A percentile compares a stretch with the other conserved stretches of the same genome.
Conservation (phyloP, 2,113 vertebrate genomes). For the Aptenodytes patagonicus region DNA sequence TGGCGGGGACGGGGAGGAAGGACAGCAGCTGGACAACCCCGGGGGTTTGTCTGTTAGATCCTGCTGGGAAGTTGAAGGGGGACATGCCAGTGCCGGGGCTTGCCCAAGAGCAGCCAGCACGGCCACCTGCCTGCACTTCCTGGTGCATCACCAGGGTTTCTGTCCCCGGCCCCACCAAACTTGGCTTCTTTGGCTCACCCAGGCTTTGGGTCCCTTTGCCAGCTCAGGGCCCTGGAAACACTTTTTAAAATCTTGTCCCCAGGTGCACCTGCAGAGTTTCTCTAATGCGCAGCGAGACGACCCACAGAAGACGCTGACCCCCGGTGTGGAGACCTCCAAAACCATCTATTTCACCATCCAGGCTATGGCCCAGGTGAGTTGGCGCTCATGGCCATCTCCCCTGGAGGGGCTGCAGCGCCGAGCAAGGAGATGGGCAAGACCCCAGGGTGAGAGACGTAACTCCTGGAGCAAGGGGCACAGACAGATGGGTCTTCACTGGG, state of each 20-base stretch:
- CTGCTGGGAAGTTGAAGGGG: background rate
- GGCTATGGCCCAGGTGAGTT: background rate
- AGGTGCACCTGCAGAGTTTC: rapidly evolving
- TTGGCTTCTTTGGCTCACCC: background rate
- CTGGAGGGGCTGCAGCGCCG: background rate
- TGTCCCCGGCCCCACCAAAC: rapidly evolving
- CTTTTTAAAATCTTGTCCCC: background rate
- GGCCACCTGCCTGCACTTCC: background rate
- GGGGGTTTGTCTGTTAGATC: background rate
- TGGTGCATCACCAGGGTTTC: background rate
- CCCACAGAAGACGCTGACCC: rapidly evolving
- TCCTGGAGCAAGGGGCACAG: rapidly evolving
- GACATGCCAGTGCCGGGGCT: rapidly evolving
- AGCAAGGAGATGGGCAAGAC: background rate
- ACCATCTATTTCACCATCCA: background rate
- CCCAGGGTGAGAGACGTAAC: rapidly evolving
- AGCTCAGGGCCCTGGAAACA: background rate
- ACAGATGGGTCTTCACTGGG: background rate
- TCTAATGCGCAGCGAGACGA: rapidly evolving
- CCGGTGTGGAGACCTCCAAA: rapidly evolving
- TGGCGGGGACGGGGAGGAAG: background rate
- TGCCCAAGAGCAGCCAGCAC: background rate
- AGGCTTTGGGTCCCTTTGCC: background rate
- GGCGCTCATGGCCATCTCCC: rapidly evolving
- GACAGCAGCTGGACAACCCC: background rate